phyloP scores from a whole-genome alignment of 2,113 vertebrate genomes.

The Sylvilagus bachmani region DNA sequence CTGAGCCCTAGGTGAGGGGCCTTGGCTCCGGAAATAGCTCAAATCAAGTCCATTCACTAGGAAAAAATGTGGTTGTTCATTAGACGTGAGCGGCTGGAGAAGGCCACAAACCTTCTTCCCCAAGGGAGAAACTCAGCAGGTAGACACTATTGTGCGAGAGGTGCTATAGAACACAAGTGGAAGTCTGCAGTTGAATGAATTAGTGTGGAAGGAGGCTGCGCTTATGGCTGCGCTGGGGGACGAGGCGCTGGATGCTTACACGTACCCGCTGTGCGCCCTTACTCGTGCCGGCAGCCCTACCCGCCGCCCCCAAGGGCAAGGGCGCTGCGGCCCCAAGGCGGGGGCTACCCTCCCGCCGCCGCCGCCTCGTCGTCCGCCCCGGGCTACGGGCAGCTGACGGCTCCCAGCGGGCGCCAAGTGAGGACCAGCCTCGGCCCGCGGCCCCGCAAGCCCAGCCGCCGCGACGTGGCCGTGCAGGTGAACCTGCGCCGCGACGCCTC shows the following conservation, averaged over 20 bases:
- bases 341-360: constrained; percentile 84
- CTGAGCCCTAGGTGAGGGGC: too few species aligned
- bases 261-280: constrained; percentile 59
- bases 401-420: constrained; percentile 95
- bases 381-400: constrained; percentile 82
- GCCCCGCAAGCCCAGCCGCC: constrained; percentile 92
- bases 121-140: too few species aligned
- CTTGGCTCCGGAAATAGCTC: too few species aligned
- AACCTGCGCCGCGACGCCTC: constrained; percentile 93
- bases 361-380: constrained; percentile 79
- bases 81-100: too few species aligned
- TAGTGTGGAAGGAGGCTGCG: background rate
- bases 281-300: constrained; percentile 90
- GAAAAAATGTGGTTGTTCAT: too few species aligned
- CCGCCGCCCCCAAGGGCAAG: constrained; percentile 36
- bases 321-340: constrained; percentile 87
- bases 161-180: too few species aligned
- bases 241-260: constrained; percentile 90
- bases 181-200: too few species aligned
- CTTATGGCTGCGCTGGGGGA: constrained; percentile 92
- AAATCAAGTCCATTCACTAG: too few species aligned
- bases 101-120: too few species aligned
- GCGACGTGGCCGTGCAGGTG: constrained; percentile 95
- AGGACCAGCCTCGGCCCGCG: constrained; percentile 93
- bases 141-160: too few species aligned